Conservation (phyloP, 1,140 invertebrate genomes). For the Heterodera carotae region DNA sequence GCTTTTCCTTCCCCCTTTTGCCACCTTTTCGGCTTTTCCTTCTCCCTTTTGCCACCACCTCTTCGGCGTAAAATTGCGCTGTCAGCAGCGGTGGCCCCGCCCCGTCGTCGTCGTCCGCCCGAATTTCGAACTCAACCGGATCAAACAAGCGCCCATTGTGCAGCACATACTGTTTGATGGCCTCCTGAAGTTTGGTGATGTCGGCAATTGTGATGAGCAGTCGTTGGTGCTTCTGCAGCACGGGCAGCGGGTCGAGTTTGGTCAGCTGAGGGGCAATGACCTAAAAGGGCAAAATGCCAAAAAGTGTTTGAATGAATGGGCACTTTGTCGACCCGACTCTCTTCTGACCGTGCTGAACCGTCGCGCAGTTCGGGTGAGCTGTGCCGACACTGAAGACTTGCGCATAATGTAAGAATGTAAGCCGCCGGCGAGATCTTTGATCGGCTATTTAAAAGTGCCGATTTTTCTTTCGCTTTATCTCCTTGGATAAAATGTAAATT, state of each 20-base stretch:
- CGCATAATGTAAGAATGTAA: slow-evolving; percentile 34
- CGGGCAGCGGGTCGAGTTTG: slow-evolving; percentile 51
- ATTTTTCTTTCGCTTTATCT: too few species aligned
- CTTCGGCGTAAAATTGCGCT: slow-evolving; percentile 55
- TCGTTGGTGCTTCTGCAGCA: slow-evolving; percentile 41
- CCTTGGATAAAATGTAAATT: too few species aligned
- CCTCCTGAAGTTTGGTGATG: slow-evolving; percentile 47
- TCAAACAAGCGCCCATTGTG: slow-evolving; percentile 56
- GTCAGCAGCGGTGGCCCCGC: slow-evolving; percentile 36
- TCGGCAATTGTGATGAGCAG: slow-evolving; percentile 46
- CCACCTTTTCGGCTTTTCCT: background rate
- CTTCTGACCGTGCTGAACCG: slow-evolving; percentile 49
- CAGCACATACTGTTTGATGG: slow-evolving; percentile 55
- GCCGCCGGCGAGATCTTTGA: background rate
- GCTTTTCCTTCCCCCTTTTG: too few species aligned
- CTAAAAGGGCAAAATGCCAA: background rate
- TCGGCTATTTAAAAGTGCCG: slow-evolving; percentile 15
- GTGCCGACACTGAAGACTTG: slow-evolving; percentile 55
- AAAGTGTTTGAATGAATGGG: background rate
- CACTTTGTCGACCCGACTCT: background rate
- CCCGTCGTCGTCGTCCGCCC: slow-evolving; percentile 33
- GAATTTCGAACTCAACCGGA: slow-evolving; percentile 58
- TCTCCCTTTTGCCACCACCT: slow-evolving; percentile 11
- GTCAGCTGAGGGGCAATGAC: slow-evolving; percentile 57
- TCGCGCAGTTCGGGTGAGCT: slow-evolving; percentile 50